phyloP scores from a whole-genome alignment of 2,113 vertebrate species.

The Pleuronectes platessa region DNA sequence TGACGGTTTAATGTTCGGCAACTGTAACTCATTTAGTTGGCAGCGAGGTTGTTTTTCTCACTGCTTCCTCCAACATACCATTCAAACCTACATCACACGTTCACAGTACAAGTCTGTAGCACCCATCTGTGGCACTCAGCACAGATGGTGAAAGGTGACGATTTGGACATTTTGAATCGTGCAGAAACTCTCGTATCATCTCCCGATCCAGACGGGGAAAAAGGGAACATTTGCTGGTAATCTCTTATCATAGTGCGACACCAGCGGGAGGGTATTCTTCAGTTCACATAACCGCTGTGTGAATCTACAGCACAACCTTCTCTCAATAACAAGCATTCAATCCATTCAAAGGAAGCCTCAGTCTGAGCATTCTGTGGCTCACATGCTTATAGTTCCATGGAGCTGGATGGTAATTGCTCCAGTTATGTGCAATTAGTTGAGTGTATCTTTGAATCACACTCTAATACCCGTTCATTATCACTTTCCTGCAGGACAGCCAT shows the following conservation, averaged over 20 bases:
- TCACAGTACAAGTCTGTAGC: slow-evolving; percentile 10
- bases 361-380: slow-evolving; percentile 18
- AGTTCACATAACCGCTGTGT: slow-evolving; percentile 21
- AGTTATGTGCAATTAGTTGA: slow-evolving; percentile 29
- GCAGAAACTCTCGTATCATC: slow-evolving; percentile 26
- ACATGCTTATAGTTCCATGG: slow-evolving; percentile 13
- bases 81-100: slow-evolving; percentile 27
- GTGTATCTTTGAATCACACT: slow-evolving; percentile 17
- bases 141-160: slow-evolving; percentile 46
- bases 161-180: slow-evolving; percentile 34
- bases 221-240: slow-evolving; percentile 20
- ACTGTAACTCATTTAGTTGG: not conserved
- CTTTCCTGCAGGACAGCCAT: slow-evolving; percentile 3
- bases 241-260: slow-evolving; percentile 21
- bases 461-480: not conserved
- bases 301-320: slow-evolving; percentile 30
- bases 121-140: slow-evolving; percentile 43
- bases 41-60: slow-evolving; percentile 25
- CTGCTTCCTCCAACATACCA: slow-evolving; percentile 23
- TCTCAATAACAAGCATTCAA: slow-evolving; percentile 39
- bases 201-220: slow-evolving; percentile 4
- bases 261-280: slow-evolving; percentile 30
- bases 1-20: slow-evolving; percentile 3
- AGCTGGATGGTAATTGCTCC: slow-evolving; percentile 23
- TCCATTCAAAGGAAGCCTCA: slow-evolving; percentile 12